Evolutionary conservation across 2,797 vertebrate genomes (phyloP).

Genomic region (Oreochromis grahami): DNA sequence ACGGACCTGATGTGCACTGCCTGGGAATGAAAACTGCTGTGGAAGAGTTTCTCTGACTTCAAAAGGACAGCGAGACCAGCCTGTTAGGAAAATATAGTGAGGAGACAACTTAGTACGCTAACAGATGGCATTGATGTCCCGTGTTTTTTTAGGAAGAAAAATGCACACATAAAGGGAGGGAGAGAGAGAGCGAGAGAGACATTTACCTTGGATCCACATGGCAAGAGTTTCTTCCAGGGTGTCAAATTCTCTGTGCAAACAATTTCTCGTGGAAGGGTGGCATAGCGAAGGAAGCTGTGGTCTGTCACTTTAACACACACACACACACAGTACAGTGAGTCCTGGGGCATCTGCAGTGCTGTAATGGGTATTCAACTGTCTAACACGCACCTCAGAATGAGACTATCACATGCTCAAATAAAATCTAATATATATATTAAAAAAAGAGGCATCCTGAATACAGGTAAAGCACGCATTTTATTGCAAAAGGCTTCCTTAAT

Average conservation of each 20-base stretch:
- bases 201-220: conserved; percentile 92
- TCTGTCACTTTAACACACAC: conserved; percentile 80
- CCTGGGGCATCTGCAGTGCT: not conserved
- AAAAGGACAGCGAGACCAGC: conserved; percentile 91
- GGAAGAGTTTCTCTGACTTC: conserved; percentile 94
- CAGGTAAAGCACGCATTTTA: not conserved
- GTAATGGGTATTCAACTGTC: not conserved
- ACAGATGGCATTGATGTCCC: not conserved
- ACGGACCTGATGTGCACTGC: conserved; percentile 91
- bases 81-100: conserved; percentile 60
- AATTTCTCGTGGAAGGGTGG: conserved; percentile 90
- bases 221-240: conserved; percentile 96
- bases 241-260: conserved; percentile 99
- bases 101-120: not conserved
- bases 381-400: not conserved
- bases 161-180: not conserved
- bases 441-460: not conserved
- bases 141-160: not conserved
- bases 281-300: conserved; percentile 88
- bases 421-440: not conserved
- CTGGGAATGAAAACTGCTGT: conserved; percentile 96
- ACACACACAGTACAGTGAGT: not conserved
- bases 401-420: not conserved
- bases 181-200: rapidly evolving
- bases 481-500: not conserved